A percentile compares a stretch with the other conserved stretches of the same genome.
Conservation (phyloP, 2,888 invertebrate species). For the Papilio protenor region DNA sequence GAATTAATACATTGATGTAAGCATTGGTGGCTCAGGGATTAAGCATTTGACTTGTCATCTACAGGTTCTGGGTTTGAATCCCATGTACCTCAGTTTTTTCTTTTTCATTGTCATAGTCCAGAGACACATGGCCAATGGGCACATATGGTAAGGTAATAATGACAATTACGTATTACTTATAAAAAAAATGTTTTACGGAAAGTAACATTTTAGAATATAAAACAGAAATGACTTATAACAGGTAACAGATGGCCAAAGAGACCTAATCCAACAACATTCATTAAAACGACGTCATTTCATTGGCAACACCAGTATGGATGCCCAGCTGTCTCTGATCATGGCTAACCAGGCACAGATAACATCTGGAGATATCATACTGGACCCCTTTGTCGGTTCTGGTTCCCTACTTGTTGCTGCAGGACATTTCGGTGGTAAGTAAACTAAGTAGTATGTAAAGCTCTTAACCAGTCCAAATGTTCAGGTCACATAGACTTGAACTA, state of each 20-base stretch:
- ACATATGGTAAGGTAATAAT: no score
- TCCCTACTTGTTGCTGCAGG: constrained; percentile 95
- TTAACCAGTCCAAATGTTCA: no score
- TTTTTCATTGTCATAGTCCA: no score
- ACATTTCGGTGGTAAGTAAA: constrained; percentile 88
- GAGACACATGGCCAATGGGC: no score
- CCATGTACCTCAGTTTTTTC: no score
- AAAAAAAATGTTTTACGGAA: no score
- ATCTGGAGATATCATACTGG: constrained; percentile 90
- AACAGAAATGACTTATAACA: constrained; percentile 60
- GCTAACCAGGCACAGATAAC: constrained; percentile 94
- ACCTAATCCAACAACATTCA: constrained; percentile 91
- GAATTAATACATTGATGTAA: no score
- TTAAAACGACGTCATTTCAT: constrained; percentile 97
- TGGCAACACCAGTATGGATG: constrained; percentile 99
- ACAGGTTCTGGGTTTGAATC: no score
- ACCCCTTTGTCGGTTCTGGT: constrained; percentile 97
- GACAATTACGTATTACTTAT: no score
- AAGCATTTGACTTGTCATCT: no score
- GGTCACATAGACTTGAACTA: no score
- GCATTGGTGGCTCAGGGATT: no score
- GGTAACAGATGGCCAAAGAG: constrained; percentile 94
- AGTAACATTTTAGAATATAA: not conserved
- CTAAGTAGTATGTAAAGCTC: not conserved
- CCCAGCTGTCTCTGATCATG: constrained; percentile 96